Conservation (phyloP, 2,113 vertebrate species). For the Porphyrio hochstetteri region DNA sequence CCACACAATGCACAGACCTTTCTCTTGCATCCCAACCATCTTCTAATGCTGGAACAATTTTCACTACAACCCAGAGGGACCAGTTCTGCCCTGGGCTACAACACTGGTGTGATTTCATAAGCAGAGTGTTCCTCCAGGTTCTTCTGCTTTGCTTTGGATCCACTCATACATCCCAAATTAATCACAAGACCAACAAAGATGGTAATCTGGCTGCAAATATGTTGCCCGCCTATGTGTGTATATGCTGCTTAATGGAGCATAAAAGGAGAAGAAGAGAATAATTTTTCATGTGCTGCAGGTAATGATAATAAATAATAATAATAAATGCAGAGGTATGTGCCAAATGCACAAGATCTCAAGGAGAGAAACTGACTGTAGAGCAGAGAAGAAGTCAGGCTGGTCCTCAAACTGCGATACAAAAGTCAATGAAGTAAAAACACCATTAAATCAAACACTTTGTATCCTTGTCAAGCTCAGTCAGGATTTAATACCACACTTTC, state of each 20-base stretch:
- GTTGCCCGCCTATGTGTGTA: not conserved
- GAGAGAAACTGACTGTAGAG: not conserved
- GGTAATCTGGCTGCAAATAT: not conserved
- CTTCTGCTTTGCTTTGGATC: not conserved
- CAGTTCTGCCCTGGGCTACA: not conserved
- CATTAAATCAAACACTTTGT: conserved; percentile 4
- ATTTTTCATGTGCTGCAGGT: conserved; percentile 22
- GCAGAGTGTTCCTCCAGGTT: not conserved
- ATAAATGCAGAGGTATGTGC: not conserved
- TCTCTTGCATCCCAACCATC: not conserved
- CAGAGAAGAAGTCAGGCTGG: not conserved
- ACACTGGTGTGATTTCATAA: not conserved
- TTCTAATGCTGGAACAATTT: fast-evolving
- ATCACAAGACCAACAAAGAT: not conserved
- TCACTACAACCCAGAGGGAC: not conserved
- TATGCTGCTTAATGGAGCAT: conserved; percentile 41
- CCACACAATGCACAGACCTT: not conserved
- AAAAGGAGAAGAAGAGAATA: conserved; percentile 7
- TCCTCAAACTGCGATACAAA: conserved; percentile 14
- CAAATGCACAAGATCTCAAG: not conserved
- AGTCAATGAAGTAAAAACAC: conserved; percentile 13
- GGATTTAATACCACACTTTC: not conserved
- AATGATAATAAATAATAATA: conserved; percentile 47
- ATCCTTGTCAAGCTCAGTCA: not conserved
- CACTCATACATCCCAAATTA: not conserved